phyloP scores from a whole-genome alignment of 2,797 vertebrate species.

The Pangasius sanitwongsei region DNA sequence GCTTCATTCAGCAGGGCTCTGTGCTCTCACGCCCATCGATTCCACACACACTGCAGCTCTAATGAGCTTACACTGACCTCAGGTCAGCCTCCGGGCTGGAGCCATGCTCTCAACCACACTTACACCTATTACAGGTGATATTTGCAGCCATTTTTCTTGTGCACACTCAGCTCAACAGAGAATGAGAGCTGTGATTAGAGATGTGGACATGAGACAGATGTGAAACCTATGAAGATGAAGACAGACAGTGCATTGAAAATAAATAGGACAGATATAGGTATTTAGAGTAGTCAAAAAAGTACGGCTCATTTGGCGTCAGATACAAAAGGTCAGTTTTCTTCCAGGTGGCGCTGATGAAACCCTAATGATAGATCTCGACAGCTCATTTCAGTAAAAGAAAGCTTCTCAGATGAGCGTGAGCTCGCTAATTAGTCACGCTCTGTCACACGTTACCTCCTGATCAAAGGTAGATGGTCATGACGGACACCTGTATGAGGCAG shows the following conservation, averaged over 20 bases:
- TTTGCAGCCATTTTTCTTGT: conserved; percentile 35
- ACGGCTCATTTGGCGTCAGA: conserved; percentile 3
- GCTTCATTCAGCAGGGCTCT: conserved; percentile 41
- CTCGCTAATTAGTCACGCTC: conserved; percentile 34
- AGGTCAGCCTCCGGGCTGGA: conserved; percentile 54
- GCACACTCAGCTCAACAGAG: conserved; percentile 19
- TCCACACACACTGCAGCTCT: conserved; percentile 40
- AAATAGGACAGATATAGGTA: neutral
- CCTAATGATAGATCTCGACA: neutral
- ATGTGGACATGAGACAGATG: neutral
- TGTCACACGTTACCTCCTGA: conserved; percentile 18
- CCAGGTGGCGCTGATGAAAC: neutral
- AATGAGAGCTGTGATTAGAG: neutral
- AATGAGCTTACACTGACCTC: conserved; percentile 59
- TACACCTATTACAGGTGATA: conserved; percentile 66
- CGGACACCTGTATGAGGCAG: conserved; percentile 12
- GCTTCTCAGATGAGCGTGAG: neutral
- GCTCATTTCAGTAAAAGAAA: conserved; percentile 14
- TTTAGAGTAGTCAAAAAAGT: neutral
- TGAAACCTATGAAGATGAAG: neutral
- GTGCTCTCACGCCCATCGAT: conserved; percentile 50
- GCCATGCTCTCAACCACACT: conserved; percentile 63
- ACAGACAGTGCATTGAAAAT: neutral
- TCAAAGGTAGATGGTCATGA: conserved; percentile 39
- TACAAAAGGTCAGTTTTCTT: neutral